These are phyloP conservation scores for Camptogramma bilineatum DNA, from an alignment of 2,888 invertebrate species.

Conservation along the genomic window DNA sequence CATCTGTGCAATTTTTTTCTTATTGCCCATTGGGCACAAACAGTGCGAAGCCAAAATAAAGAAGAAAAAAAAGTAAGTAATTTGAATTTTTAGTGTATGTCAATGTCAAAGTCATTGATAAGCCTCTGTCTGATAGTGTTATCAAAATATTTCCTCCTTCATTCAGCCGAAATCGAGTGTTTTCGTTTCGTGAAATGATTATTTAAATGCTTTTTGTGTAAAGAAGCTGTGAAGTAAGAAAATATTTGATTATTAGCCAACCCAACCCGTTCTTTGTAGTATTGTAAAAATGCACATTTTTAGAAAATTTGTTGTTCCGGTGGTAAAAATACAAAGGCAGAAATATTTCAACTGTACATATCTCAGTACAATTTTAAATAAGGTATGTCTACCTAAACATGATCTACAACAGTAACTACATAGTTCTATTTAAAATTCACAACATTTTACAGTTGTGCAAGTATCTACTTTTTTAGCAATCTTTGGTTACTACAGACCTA, in stretches of 20 bases:
- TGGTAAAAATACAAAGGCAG: constrained; percentile 23
- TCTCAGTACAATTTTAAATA: constrained; percentile 25
- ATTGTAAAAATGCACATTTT: constrained; percentile 21
- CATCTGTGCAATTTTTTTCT: no score
- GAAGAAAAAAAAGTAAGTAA: no score
- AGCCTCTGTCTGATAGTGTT: no score
- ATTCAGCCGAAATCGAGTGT: no score
- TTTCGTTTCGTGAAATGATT: no score
- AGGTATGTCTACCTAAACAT: constrained; percentile 15
- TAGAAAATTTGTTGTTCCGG: constrained; percentile 25
- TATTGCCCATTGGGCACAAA: no score
- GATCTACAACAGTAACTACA: neutral
- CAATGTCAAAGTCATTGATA: constrained; percentile 21
- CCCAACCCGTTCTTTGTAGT: neutral
- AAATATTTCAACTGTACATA: constrained; percentile 19
- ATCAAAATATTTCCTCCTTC: no score
- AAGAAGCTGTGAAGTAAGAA: no score
- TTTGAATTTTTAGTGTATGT: neutral
- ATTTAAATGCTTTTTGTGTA: no score
- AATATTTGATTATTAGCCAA: neutral
- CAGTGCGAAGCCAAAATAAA: no score
- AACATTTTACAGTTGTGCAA: neutral
- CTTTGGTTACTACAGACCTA: neutral
- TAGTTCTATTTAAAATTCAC: neutral
- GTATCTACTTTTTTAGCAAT: neutral